A percentile compares a stretch with the other conserved stretches of the same genome.
These are phyloP conservation scores for Fragum fragum DNA, from an alignment of 2,888 invertebrate species.

Conservation along the genomic window DNA sequence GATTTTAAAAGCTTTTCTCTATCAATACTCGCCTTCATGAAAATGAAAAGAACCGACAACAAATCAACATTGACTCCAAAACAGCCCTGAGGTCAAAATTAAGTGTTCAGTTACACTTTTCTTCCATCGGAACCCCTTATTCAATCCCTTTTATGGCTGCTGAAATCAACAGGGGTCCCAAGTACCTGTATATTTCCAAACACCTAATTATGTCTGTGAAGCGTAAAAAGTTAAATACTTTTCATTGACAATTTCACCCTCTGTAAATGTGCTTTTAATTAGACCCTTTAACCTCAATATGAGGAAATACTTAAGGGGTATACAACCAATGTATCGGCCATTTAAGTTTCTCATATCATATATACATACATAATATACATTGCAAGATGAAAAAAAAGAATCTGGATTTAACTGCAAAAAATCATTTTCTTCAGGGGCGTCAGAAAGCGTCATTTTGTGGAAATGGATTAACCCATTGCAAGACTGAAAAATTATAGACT, in stretches of 20 bases:
- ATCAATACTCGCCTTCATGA: neutral
- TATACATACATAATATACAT: too few species aligned
- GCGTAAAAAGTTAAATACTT: conserved; percentile 28
- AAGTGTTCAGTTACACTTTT: conserved; percentile 13
- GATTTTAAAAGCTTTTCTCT: too few species aligned
- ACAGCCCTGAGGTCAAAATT: conserved; percentile 20
- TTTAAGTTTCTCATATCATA: too few species aligned
- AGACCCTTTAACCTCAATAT: neutral
- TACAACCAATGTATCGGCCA: too few species aligned
- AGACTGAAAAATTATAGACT: too few species aligned
- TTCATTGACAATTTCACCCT: conserved; percentile 21
- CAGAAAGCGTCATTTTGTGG: too few species aligned
- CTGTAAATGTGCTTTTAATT: conserved; percentile 10
- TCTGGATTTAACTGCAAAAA: too few species aligned
- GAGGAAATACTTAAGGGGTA: neutral
- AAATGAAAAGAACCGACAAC: neutral
- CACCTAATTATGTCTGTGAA: conserved; percentile 19
- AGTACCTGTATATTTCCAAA: conserved; percentile 20
- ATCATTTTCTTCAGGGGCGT: too few species aligned
- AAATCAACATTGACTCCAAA: conserved; percentile 18
- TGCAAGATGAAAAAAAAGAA: too few species aligned
- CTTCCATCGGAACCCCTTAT: neutral
- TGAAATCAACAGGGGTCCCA: neutral
- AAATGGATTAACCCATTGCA: too few species aligned
- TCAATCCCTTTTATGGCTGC: conserved; percentile 6